Evolutionary conservation across 2,888 invertebrate species (phyloP).

Genomic region (Diaphora mendica): DNA sequence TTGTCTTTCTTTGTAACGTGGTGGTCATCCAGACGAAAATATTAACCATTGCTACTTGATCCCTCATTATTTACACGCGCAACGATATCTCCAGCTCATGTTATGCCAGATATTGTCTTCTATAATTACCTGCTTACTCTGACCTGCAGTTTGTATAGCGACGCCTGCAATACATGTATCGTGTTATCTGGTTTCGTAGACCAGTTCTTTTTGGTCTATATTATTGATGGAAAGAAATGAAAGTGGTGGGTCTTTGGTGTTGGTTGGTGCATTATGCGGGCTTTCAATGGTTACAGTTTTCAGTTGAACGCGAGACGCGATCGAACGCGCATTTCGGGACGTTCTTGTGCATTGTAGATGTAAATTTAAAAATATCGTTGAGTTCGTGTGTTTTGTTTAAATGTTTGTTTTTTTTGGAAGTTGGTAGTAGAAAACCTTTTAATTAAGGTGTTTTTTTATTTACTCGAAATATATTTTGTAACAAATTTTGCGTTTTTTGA

Average conservation of each 20-base stretch:
- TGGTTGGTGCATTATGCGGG: constrained; percentile 48
- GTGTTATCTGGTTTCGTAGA: constrained; percentile 11
- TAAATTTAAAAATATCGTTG: not conserved
- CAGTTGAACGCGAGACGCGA: constrained; percentile 56
- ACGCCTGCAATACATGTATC: not conserved
- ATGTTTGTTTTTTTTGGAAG: not conserved
- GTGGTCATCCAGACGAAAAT: constrained; percentile 14
- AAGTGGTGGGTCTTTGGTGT: constrained; percentile 32
- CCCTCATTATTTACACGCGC: not conserved
- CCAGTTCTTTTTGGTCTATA: constrained; percentile 19
- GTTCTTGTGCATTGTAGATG: constrained; percentile 14
- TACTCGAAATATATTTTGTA: not conserved
- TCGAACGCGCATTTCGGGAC: constrained; percentile 58
- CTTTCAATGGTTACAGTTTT: constrained; percentile 61
- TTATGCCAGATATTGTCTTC: not conserved
- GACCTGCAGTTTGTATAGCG: not conserved
- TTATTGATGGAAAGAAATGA: not conserved
- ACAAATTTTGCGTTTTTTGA: not conserved
- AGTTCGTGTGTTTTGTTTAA: not conserved
- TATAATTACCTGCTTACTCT: constrained; percentile 2
- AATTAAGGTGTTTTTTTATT: not conserved
- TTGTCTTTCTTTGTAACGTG: constrained; percentile 1
- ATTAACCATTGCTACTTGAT: constrained; percentile 4
- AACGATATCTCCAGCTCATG: not conserved
- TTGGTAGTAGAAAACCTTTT: not conserved